These are phyloP conservation scores for Penaeus indicus DNA, from an alignment of 1,140 invertebrate species.

Conservation along the genomic window DNA sequence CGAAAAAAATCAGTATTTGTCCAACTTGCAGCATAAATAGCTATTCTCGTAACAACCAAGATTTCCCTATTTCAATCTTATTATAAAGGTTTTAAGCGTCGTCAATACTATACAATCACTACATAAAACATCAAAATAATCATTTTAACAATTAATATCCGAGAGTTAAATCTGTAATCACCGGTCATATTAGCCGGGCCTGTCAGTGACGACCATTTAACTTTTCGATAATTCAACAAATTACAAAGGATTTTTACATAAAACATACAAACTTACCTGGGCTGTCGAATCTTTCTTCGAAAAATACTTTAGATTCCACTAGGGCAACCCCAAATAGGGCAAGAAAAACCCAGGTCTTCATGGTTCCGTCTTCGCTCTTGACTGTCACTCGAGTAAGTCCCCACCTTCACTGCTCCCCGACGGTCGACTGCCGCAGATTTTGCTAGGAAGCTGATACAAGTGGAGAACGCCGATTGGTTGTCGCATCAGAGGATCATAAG, in stretches of 20 bases:
- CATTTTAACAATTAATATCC: no score
- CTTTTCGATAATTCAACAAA: background rate
- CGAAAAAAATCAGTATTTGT: no score
- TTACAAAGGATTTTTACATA: background rate
- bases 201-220: background rate
- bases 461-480: conserved; percentile 67
- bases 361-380: background rate
- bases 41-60: no score
- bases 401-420: conserved; percentile 27
- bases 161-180: background rate
- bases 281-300: conserved; percentile 53
- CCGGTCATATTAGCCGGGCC: conserved; percentile 24
- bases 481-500: conserved; percentile 10
- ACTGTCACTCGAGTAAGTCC: background rate
- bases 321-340: conserved; percentile 38
- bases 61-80: no score
- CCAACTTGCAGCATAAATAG: no score
- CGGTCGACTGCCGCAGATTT: conserved; percentile 53
- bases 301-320: conserved; percentile 54
- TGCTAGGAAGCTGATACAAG: conserved; percentile 61
- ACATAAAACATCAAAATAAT: no score
- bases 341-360: conserved; percentile 44
- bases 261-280: conserved; percentile 25
- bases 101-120: no score
- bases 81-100: no score